Evolutionary conservation across 2,797 vertebrate species (phyloP).

Genomic region (Saxicola maurus): DNA sequence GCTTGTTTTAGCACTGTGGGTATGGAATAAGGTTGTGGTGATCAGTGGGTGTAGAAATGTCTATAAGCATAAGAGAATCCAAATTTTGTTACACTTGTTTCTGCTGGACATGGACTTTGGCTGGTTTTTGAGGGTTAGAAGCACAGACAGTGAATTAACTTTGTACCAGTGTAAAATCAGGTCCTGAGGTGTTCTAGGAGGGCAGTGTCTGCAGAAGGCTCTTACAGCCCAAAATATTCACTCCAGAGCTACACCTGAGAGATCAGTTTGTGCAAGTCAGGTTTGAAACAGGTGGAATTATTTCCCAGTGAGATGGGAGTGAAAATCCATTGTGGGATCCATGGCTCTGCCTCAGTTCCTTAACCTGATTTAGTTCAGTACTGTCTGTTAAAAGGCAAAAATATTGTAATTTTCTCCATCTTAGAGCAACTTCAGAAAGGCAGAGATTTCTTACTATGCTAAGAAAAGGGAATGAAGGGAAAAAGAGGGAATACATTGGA

Average conservation of each 20-base stretch:
- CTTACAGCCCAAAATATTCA: not conserved
- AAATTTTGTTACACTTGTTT: not conserved
- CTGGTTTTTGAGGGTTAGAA: not conserved
- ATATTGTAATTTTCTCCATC: not conserved
- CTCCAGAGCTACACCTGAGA: not conserved
- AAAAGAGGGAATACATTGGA: accelerated
- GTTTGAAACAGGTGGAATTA: not conserved
- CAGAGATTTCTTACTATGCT: not conserved
- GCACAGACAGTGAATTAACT: not conserved
- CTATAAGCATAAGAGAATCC: not conserved
- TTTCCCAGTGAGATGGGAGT: not conserved
- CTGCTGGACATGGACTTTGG: not conserved
- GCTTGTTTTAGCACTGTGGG: not conserved
- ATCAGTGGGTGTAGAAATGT: not conserved
- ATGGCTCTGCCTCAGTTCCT: not conserved
- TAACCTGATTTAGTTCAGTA: not conserved
- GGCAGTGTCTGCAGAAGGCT: not conserved
- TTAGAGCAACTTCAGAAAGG: not conserved
- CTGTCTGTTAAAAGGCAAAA: not conserved
- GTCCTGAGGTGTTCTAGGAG: not conserved
- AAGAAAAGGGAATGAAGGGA: not conserved
- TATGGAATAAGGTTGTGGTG: not conserved
- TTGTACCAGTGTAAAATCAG: not conserved
- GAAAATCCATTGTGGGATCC: not conserved
- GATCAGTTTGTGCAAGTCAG: not conserved